Conservation (phyloP, 2,888 invertebrate genomes). For the Orthosia gothica region DNA sequence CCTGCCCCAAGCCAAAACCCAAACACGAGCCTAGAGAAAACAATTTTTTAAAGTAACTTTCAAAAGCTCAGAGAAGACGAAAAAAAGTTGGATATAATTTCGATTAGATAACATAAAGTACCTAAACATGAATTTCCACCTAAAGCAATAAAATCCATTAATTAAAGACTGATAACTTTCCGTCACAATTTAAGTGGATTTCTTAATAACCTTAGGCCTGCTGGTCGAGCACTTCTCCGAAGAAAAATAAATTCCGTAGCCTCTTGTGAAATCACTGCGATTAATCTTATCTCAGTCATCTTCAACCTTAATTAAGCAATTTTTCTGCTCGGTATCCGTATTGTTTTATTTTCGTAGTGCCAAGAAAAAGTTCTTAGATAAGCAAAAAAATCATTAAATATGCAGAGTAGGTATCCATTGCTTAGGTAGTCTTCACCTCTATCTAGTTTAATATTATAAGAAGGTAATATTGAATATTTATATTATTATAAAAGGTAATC, state of each 20-base stretch:
- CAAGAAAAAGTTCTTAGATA: neutral
- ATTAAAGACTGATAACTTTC: slow-evolving; percentile 3
- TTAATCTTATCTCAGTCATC: slow-evolving; percentile 24
- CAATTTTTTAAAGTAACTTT: neutral
- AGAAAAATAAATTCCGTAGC: slow-evolving; percentile 13
- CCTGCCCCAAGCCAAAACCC: too few species aligned
- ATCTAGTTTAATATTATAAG: too few species aligned
- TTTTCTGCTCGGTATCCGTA: neutral
- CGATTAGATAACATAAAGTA: neutral
- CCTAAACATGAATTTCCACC: slow-evolving; percentile 3
- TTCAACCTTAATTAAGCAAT: slow-evolving; percentile 21
- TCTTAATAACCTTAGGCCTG: neutral
- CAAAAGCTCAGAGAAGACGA: neutral
- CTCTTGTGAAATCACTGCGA: slow-evolving; percentile 23
- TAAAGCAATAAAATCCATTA: slow-evolving; percentile 26
- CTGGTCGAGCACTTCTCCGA: slow-evolving; percentile 4
- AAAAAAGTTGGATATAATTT: neutral
- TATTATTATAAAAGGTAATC: too few species aligned
- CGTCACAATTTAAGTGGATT: slow-evolving; percentile 5
- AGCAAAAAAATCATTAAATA: too few species aligned
- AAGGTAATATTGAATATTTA: too few species aligned
- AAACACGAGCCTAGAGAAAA: too few species aligned
- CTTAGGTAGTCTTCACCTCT: too few species aligned
- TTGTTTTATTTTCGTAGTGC: neutral
- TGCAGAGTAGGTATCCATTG: too few species aligned